Conservation (phyloP, 2,888 invertebrate species). For the Carabus problematicus region DNA sequence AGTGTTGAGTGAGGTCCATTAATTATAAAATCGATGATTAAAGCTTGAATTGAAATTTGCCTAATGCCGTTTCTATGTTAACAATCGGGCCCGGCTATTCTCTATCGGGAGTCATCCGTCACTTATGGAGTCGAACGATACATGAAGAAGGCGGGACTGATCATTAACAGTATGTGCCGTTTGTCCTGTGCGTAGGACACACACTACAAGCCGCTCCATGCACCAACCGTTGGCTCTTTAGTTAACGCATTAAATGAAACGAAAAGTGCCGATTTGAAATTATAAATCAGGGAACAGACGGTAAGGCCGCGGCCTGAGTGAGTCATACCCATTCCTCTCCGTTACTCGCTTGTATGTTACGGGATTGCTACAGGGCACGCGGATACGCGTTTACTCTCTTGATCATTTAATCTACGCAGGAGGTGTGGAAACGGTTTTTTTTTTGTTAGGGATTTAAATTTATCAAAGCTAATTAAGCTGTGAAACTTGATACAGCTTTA, state of each 20-base stretch:
- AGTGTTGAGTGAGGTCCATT: not conserved
- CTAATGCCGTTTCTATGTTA: constrained; percentile 61
- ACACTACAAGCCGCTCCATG: not conserved
- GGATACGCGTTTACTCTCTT: too few species aligned
- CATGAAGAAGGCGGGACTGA: constrained; percentile 54
- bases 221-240: constrained; percentile 22
- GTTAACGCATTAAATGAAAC: constrained; percentile 8
- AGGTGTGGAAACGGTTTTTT: not conserved
- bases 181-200: constrained; percentile 49
- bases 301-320: not conserved
- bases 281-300: constrained; percentile 22
- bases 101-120: constrained; percentile 58
- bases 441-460: constrained; percentile 9
- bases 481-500: constrained; percentile 8
- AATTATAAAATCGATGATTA: constrained; percentile 42
- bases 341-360: too few species aligned
- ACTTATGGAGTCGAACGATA: constrained; percentile 54
- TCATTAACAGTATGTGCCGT: constrained; percentile 50
- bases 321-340: constrained; percentile 3
- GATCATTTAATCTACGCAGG: too few species aligned
- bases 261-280: constrained; percentile 24
- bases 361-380: too few species aligned
- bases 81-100: constrained; percentile 50
- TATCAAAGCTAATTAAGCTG: constrained; percentile 14
- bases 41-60: constrained; percentile 59